Evolutionary conservation across 2,888 invertebrate species (phyloP).

Genomic region (Urechis unicinctus): DNA sequence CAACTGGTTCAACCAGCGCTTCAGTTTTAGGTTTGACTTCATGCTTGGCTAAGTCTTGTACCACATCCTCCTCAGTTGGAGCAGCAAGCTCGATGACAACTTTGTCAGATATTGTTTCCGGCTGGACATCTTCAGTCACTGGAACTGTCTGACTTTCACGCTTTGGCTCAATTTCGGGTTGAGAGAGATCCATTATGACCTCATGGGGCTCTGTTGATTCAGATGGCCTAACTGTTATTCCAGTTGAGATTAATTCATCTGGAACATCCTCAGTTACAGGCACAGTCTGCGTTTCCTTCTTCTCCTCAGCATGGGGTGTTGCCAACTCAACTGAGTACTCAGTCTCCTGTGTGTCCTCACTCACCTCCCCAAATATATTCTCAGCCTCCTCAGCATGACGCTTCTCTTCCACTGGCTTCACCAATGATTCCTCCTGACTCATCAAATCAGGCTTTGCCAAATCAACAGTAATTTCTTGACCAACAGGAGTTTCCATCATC

Average conservation of each 20-base stretch:
- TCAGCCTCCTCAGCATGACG: conserved; percentile 12
- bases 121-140: conserved; percentile 8
- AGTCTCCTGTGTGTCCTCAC: conserved; percentile 13
- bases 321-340: conserved; percentile 13
- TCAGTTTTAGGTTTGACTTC: too few species aligned
- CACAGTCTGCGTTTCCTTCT: conserved; percentile 6
- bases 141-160: conserved; percentile 9
- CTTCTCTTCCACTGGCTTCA: conserved; percentile 10
- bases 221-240: background rate
- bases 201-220: conserved; percentile 6
- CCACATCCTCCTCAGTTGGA: too few species aligned
- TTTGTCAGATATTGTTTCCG: too few species aligned
- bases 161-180: conserved; percentile 6
- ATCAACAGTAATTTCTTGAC: conserved; percentile 11
- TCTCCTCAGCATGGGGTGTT: conserved; percentile 1
- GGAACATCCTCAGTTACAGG: conserved; percentile 5
- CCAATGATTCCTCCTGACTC: conserved; percentile 6
- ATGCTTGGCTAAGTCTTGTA: too few species aligned
- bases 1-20: background rate
- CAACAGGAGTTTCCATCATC: background rate
- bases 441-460: conserved; percentile 2
- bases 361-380: conserved; percentile 8
- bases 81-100: too few species aligned
- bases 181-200: conserved; percentile 3
- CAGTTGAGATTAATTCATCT: conserved; percentile 19